Base-by-base conservation (phyloP, 2,888 invertebrate genomes). In the Endotricha flammealis region DNA sequence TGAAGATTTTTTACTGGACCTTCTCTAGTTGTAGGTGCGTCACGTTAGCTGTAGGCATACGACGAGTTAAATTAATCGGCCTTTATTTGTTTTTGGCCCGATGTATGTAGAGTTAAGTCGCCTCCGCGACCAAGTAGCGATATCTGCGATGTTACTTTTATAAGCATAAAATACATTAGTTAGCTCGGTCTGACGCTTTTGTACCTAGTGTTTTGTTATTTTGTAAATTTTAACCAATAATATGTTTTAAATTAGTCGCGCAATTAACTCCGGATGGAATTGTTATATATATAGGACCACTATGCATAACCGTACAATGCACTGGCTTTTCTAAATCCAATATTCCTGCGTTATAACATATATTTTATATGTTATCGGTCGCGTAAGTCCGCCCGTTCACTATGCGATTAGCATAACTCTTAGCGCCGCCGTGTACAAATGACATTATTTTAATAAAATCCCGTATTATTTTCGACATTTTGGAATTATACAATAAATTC, bases 81-180 rank as follows among this genome's bases (percentile, higher is more conserved):
- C 87, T 79, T 72, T 79, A 87, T 87, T 87, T 87, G 86, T 87
- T 87, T 85, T 81, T 76, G 86, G 87, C 81, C 85, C 74, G 74
- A 73, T 74, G 75, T 66, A 57, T 53, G 20, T 28, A 22, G 34
- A 12, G 12, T 1, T 13, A 25, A 11, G n/a, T 43, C 49, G 57
- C 51, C 52, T 43, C 48, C 49, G 47, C 62, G 44, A 53, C 57
- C 60, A 66, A 71, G 64, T 65, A 68, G 76, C 77, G 76, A 81
- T 81, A 79, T 77, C 69, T 69, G 71, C 63, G 45, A 74, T 75
- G 69, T 78, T 78, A 74, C 80, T 85, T 78, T 80, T 75, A 68
- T 79, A 71, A 73, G 64, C 71, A 71, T 71, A 75, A 74, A 62
- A 72, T 67, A 60, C 64, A 64, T 64, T 69, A 70, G 76, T 62